Conservation (phyloP, 2,797 vertebrate genomes). For the Perodicticus potto region DNA sequence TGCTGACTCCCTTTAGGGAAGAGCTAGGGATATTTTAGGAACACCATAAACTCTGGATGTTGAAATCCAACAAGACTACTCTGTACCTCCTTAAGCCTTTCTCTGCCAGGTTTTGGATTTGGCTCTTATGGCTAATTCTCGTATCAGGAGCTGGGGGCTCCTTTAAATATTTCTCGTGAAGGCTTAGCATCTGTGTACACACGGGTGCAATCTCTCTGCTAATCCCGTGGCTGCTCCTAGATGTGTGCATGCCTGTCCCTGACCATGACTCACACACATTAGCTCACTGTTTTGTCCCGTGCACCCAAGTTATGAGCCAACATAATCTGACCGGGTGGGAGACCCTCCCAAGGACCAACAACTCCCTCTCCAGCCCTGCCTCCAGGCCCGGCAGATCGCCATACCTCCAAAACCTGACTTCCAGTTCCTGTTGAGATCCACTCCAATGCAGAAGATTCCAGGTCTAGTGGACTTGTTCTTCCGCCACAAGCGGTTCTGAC, state of each 20-base stretch:
- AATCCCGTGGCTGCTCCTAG: neutral
- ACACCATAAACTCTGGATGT: neutral
- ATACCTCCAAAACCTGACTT: conserved; percentile 93
- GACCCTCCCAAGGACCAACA: neutral
- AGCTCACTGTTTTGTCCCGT: neutral
- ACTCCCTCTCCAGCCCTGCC: neutral
- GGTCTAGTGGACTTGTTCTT: conserved; percentile 92
- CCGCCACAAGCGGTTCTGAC: conserved; percentile 94
- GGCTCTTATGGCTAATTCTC: neutral
- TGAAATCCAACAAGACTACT: neutral
- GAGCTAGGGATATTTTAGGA: neutral
- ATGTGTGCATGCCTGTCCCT: rapidly evolving
- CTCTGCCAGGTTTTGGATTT: neutral
- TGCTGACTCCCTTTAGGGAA: neutral
- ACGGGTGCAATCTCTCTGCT: neutral
- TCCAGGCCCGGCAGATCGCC: neutral
- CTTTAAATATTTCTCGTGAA: neutral
- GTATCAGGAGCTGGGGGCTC: neutral
- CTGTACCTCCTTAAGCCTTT: neutral
- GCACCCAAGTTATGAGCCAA: neutral
- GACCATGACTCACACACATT: neutral
- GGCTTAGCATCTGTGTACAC: neutral
- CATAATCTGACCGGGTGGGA: neutral
- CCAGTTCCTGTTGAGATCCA: conserved; percentile 96
- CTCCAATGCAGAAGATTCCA: conserved; percentile 89